phyloP scores from a whole-genome alignment of 2,113 vertebrate species.

The Odocoileus virginianus region DNA sequence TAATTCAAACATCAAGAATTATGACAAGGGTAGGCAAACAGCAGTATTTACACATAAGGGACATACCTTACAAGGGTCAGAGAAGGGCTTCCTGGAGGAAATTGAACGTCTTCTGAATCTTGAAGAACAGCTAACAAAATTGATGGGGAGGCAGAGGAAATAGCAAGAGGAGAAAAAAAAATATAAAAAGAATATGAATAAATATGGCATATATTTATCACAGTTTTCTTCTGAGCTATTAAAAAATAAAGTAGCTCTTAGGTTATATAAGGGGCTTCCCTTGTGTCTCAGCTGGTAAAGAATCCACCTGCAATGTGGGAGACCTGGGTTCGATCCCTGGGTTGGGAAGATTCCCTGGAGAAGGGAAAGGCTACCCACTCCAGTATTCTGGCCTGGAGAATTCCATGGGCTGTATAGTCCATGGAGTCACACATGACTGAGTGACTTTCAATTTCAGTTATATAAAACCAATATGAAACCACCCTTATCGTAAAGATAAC shows the following conservation, averaged over 20 bases:
- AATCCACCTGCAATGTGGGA: background rate
- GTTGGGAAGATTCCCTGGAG: background rate
- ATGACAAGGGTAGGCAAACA: background rate
- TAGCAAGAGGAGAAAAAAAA: constrained; percentile 12
- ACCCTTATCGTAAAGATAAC: background rate
- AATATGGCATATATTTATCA: background rate
- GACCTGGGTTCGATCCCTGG: background rate
- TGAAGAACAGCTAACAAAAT: background rate
- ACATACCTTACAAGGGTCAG: background rate
- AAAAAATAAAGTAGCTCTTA: background rate
- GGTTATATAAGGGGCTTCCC: background rate
- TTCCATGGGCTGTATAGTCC: background rate
- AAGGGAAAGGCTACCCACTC: background rate
- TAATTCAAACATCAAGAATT: background rate
- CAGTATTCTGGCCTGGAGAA: background rate
- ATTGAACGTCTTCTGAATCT: background rate
- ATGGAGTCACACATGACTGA: background rate
- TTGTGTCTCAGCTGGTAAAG: background rate
- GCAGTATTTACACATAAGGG: background rate
- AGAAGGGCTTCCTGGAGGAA: background rate
- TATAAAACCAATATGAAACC: background rate
- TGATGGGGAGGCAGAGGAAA: background rate
- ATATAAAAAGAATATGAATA: background rate
- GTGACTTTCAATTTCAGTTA: background rate
- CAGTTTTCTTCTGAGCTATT: background rate